Evolutionary conservation across 2,113 vertebrate species (phyloP).

Genomic region (Phoxinus phoxinus): DNA sequence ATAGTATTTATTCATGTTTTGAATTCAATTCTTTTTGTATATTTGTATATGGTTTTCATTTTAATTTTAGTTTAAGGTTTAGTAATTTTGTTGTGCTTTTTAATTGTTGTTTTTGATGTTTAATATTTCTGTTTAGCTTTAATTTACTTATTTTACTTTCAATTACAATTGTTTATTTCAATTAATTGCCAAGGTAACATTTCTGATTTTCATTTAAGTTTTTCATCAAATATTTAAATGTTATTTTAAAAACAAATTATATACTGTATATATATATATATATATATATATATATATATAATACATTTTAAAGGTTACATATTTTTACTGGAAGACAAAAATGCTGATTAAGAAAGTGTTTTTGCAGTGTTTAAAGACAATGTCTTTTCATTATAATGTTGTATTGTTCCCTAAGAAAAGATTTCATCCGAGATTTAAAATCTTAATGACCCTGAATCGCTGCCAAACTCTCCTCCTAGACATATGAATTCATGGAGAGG

Average conservation of each 20-base stretch:
- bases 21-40: not conserved
- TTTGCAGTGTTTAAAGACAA: not conserved
- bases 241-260: not conserved
- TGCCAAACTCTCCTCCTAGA: constrained; percentile 4
- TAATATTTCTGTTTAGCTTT: not conserved
- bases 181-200: not conserved
- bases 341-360: not conserved
- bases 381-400: not conserved
- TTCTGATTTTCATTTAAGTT: not conserved
- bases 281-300: too few species aligned
- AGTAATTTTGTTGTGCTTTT: not conserved
- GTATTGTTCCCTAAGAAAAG: not conserved
- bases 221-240: not conserved
- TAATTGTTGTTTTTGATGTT: not conserved
- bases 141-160: not conserved
- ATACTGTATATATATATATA: not conserved
- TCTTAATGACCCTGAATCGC: constrained; percentile 29
- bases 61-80: not conserved
- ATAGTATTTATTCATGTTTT: not conserved
- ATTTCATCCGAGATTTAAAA: constrained; percentile 26
- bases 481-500: constrained; percentile 11
- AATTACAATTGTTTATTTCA: not conserved
- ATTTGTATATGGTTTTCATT: not conserved
- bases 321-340: not conserved
- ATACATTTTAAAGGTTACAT: not conserved